Evolutionary conservation across 2,888 invertebrate species (phyloP).

Genomic region (Philereme vetulata): DNA sequence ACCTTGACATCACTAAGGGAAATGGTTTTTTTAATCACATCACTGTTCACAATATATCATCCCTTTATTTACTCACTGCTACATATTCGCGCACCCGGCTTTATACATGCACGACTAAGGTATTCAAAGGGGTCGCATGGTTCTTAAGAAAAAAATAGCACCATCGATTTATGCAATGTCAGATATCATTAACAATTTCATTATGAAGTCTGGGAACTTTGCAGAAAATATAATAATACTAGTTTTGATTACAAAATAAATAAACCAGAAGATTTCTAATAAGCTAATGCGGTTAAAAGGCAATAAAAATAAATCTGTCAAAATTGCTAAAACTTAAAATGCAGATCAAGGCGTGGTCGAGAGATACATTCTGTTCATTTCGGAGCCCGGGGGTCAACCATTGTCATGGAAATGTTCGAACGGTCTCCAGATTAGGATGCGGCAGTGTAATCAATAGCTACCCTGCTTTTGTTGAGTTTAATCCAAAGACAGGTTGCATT

Average conservation of each 20-base stretch:
- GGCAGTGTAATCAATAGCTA: conserved; percentile 60
- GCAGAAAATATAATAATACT: conserved; percentile 7
- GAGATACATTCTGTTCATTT: conserved; percentile 56
- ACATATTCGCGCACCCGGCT: conserved; percentile 78
- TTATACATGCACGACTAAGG: conserved; percentile 64
- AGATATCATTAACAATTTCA: conserved; percentile 49
- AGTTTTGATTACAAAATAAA: not conserved
- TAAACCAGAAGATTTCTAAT: not conserved
- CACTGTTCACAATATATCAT: conserved; percentile 79
- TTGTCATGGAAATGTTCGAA: conserved; percentile 66
- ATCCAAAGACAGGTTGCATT: conserved; percentile 71
- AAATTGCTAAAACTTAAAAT: conserved; percentile 50
- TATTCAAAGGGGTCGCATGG: conserved; percentile 52
- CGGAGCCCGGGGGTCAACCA: conserved; percentile 59
- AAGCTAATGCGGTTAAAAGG: not conserved
- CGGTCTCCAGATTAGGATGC: conserved; percentile 54
- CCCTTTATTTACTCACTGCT: conserved; percentile 77
- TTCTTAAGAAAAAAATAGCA: conserved; percentile 49
- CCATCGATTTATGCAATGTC: conserved; percentile 53
- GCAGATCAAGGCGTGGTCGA: conserved; percentile 54
- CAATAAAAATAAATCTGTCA: conserved; percentile 50
- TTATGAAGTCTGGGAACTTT: conserved; percentile 50
- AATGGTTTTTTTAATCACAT: conserved; percentile 79
- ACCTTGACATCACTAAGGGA: conserved; percentile 80
- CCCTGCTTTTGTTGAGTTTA: conserved; percentile 59